Percentiles rank a stretch among this genome's conserved stretches.
Evolutionary conservation across 2,888 invertebrate species (phyloP).

Genomic region (Rhingia rostrata): DNA sequence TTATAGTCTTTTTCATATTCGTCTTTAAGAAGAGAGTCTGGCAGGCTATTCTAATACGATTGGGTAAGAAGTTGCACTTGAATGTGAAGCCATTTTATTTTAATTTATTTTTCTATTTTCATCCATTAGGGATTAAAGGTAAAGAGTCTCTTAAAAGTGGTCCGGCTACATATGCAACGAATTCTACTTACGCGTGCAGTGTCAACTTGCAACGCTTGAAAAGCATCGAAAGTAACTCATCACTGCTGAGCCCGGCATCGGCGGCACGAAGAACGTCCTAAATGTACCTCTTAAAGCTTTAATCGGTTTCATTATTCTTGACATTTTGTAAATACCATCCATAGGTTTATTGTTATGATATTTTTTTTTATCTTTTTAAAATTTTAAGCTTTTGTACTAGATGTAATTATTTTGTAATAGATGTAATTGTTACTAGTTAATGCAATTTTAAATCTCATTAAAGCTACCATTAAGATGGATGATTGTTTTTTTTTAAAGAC

Average conservation of each 20-base stretch:
- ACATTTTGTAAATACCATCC: slow-evolving; percentile 46
- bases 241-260: slow-evolving; percentile 73
- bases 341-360: slow-evolving; percentile 9
- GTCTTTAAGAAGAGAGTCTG: slow-evolving; percentile 88
- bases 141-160: slow-evolving; percentile 67
- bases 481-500: slow-evolving; percentile 8
- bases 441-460: slow-evolving; percentile 57
- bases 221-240: slow-evolving; percentile 75
- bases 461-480: slow-evolving; percentile 32
- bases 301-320: slow-evolving; percentile 9
- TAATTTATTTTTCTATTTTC: neutral
- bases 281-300: slow-evolving; percentile 1
- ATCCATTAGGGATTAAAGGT: slow-evolving; percentile 34
- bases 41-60: slow-evolving; percentile 84
- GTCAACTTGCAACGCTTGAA: slow-evolving; percentile 76
- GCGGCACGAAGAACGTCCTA: slow-evolving; percentile 56
- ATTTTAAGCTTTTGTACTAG: slow-evolving; percentile 37
- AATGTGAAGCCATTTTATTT: neutral
- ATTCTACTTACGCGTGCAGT: slow-evolving; percentile 77
- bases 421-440: slow-evolving; percentile 25
- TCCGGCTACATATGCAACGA: slow-evolving; percentile 75
- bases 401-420: slow-evolving; percentile 12
- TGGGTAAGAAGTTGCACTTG: slow-evolving; percentile 83
- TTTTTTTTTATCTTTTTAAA: slow-evolving; percentile 31
- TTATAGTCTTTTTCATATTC: slow-evolving; percentile 89